These are phyloP conservation scores for Cirrhinus molitorella DNA, from an alignment of 2,797 vertebrate genomes.

Conservation along the genomic window DNA sequence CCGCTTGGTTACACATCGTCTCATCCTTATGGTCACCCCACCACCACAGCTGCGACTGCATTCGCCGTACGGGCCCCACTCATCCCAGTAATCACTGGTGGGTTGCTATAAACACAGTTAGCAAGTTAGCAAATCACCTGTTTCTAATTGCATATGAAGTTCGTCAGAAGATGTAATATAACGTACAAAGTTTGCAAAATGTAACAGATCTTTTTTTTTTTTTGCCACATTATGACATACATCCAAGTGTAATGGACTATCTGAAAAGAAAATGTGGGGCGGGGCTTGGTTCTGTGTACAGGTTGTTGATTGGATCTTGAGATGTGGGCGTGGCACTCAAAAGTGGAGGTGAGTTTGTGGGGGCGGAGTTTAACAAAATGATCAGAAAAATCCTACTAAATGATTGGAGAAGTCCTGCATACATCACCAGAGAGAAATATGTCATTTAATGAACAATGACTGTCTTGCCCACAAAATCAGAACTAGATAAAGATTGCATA, in stretches of 20 bases:
- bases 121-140: background rate
- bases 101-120: constrained; percentile 67
- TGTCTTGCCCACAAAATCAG: too few relatives aligned
- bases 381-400: background rate
- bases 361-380: background rate
- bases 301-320: background rate
- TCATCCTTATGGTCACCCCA: constrained; percentile 84
- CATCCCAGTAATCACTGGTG: constrained; percentile 83
- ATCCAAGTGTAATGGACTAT: background rate
- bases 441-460: too few relatives aligned
- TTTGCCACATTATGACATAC: background rate
- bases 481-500: too few relatives aligned
- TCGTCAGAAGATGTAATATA: background rate
- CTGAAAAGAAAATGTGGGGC: background rate
- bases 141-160: background rate
- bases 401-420: background rate
- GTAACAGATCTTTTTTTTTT: background rate
- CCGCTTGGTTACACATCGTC: constrained; percentile 88
- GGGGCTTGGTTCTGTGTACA: background rate
- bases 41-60: constrained; percentile 93
- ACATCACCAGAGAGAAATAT: background rate
- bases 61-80: constrained; percentile 86
- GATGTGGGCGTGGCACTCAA: background rate
- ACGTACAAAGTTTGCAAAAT: background rate
- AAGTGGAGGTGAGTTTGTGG: background rate